These are phyloP conservation scores for Amblyraja radiata DNA, from an alignment of 2,797 vertebrate genomes.

Conservation along the genomic window DNA sequence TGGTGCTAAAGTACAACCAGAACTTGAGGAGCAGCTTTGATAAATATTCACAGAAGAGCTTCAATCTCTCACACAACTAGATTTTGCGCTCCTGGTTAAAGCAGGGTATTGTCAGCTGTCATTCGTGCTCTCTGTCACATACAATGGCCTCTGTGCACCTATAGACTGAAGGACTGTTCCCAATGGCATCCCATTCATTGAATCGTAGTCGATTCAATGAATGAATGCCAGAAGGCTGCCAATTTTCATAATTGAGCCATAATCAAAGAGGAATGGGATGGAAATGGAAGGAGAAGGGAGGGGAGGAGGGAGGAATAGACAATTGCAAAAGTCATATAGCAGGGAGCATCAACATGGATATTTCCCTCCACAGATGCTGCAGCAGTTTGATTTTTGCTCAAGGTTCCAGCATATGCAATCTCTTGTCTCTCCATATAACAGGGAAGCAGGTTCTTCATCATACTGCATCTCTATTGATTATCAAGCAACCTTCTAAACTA, in stretches of 20 bases:
- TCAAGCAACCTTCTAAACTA: no score
- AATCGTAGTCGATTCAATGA: neutral
- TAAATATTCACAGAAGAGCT: no score
- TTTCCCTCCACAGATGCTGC: no score
- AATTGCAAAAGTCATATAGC: constrained; percentile 38
- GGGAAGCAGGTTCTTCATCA: no score
- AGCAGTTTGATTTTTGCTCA: no score
- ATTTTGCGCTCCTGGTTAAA: neutral
- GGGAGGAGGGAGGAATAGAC: constrained; percentile 42
- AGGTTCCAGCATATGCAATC: no score
- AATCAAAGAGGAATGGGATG: neutral
- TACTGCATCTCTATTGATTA: no score
- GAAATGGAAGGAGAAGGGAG: constrained; percentile 39
- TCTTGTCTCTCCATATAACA: no score
- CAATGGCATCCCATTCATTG: neutral
- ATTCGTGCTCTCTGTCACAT: neutral
- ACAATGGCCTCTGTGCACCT: neutral
- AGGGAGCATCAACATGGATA: constrained; percentile 21
- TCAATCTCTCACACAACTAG: neutral
- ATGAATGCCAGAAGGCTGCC: neutral
- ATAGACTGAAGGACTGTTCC: neutral
- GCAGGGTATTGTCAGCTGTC: neutral
- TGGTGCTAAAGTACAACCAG: no score
- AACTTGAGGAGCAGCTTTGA: no score
- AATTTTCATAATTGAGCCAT: neutral